Base-by-base conservation (phyloP, 2,797 vertebrate genomes). In the Petrocephalus schoutedeni region DNA sequence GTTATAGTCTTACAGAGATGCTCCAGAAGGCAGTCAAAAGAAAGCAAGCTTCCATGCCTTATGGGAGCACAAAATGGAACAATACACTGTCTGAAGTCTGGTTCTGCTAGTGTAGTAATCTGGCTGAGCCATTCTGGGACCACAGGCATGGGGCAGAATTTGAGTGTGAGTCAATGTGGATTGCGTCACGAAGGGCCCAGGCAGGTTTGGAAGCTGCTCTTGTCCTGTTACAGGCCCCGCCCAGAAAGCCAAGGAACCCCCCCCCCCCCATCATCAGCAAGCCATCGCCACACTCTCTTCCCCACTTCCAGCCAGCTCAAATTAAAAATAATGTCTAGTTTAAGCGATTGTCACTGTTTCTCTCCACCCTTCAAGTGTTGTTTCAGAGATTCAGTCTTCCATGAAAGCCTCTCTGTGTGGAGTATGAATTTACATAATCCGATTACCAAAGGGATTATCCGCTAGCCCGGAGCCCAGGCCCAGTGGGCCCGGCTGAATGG, bases 391-490 rank as follows among this genome's bases (percentile, higher is more conserved):
- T 91, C 94, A 95, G 93, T 92, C 93, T 95, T 94, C 94, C 93
- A 94, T 95, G 95, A 95, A 95, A 95, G 93, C 93, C 94, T 91
- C 92, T 95, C 94, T 93, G 93, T 93, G 92, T 93, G 97, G 96
- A 98, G 97, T 96, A 97, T 94, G 95, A 97, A 99, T 99, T 99
- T 98, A 95, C 98, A 99, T 99, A 99, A 99, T 99, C 98, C 96
- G 97, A 99, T 99, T 99, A 96, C 90, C 96, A 89, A 91, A 88
- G 90, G 96, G 97, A 98, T 99, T 98, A 98, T 94, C 95, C 93
- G 93, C 92, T 92, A 94, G 95, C 95, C 94, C 93, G 95, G 96
- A 96, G 96, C 97, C 97, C 92, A 94, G 96, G 94, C 94, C 96
- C 94, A 93, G 93, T 96, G 96, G 97, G 97, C 97, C 96, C 95